Percentiles rank a stretch among this genome's conserved stretches.
These are phyloP conservation scores for Watsonalla cultraria DNA, from an alignment of 2,888 invertebrate genomes.

Conservation along the genomic window DNA sequence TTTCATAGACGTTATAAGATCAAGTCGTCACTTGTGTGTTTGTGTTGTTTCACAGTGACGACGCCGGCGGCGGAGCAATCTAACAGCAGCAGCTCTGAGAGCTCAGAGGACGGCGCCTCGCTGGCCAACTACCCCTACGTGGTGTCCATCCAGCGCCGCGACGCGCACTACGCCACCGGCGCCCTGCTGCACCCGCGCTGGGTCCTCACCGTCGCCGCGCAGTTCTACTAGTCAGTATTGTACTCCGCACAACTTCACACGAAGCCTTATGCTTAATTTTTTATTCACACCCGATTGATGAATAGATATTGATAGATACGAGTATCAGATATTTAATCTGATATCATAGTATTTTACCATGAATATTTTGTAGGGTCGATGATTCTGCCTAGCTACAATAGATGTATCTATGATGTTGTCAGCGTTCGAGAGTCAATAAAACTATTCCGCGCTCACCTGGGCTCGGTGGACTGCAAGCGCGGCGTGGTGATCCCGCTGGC, in stretches of 20 bases:
- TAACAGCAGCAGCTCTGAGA: slow-evolving; percentile 17
- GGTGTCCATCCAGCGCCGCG: slow-evolving; percentile 57
- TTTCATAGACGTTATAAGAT: no score
- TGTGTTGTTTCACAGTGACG: slow-evolving; percentile 6
- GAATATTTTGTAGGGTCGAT: no score
- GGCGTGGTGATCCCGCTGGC: slow-evolving; percentile 44
- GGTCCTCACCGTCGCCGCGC: slow-evolving; percentile 54
- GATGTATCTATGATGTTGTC: slow-evolving; percentile 16
- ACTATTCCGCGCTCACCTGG: slow-evolving; percentile 49
- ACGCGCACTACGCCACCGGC: slow-evolving; percentile 57
- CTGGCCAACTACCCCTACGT: slow-evolving; percentile 48
- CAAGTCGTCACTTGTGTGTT: no score
- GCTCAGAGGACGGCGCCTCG: slow-evolving; percentile 16
- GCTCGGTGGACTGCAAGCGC: slow-evolving; percentile 59
- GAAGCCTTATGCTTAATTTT: no score
- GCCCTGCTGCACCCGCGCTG: slow-evolving; percentile 51
- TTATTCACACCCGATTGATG: no score
- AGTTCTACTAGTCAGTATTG: slow-evolving; percentile 56
- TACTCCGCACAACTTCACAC: neutral
- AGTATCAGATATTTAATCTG: no score
- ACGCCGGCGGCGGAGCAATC: slow-evolving; percentile 18
- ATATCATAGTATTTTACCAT: no score
- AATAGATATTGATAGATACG: no score
- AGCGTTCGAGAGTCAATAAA: slow-evolving; percentile 59
- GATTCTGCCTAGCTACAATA: neutral